A percentile compares a stretch with the other conserved stretches of the same genome.
These are phyloP conservation scores for Pituophis catenifer DNA, from an alignment of 2,113 vertebrate species.

Conservation along the genomic window DNA sequence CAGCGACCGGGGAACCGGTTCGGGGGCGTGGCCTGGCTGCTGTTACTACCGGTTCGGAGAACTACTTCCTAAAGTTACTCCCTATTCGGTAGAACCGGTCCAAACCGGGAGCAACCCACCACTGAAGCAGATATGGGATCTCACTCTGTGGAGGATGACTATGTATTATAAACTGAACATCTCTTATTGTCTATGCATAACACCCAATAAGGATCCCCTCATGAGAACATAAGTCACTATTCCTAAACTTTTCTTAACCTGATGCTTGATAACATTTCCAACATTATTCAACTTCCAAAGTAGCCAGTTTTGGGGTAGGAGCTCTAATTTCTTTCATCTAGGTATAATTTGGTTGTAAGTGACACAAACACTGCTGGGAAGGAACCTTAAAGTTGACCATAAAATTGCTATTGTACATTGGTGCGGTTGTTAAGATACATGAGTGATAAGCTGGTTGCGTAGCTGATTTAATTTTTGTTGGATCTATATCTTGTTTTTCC, in stretches of 20 bases:
- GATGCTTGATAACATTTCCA: background rate
- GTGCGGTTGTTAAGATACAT: background rate
- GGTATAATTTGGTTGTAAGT: background rate
- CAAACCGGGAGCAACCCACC: no score
- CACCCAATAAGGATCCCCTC: background rate
- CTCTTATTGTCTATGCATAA: background rate
- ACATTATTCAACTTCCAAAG: background rate
- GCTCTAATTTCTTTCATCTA: background rate
- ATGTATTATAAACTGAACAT: background rate
- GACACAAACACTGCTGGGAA: background rate
- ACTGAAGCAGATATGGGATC: background rate
- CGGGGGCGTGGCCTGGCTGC: no score
- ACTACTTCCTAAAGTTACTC: no score
- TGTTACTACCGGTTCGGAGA: no score
- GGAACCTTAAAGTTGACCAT: background rate
- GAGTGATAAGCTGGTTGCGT: background rate
- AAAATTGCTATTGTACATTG: background rate
- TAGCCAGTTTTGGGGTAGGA: background rate
- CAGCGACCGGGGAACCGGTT: no score
- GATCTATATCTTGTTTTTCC: background rate
- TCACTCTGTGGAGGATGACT: background rate
- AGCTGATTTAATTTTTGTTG: background rate
- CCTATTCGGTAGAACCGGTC: no score
- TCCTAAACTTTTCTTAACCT: background rate
- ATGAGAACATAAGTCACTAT: background rate